These are phyloP conservation scores for Sycophila sp. DNA, from an alignment of 1,140 invertebrate genomes.

Conservation along the genomic window DNA sequence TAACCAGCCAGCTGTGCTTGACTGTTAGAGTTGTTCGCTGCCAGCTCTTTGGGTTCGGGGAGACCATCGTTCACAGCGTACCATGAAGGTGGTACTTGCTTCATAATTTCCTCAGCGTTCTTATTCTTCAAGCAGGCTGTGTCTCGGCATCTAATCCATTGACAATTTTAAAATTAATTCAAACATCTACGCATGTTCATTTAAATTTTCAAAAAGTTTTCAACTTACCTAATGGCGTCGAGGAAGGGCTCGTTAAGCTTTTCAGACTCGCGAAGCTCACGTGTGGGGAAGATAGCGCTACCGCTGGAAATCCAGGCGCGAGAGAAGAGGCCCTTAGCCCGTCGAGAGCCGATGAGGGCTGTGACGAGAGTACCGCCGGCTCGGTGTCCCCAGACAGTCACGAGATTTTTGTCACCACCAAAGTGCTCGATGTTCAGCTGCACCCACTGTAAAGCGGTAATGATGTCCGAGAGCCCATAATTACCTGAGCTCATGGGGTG, in stretches of 20 bases:
- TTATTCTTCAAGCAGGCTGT: slow-evolving; percentile 71
- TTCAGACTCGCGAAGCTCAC: slow-evolving; percentile 71
- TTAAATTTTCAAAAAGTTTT: too few relatives aligned
- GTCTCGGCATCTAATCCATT: slow-evolving; percentile 65
- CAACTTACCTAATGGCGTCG: slow-evolving; percentile 54
- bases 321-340: slow-evolving; percentile 72
- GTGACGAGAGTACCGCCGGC: slow-evolving; percentile 83
- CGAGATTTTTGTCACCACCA: slow-evolving; percentile 79
- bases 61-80: slow-evolving; percentile 69
- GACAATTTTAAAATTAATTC: too few relatives aligned
- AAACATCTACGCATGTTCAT: too few relatives aligned
- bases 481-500: slow-evolving; percentile 85
- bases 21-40: too few relatives aligned
- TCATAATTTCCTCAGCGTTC: slow-evolving; percentile 72
- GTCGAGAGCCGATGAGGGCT: slow-evolving; percentile 70
- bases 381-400: slow-evolving; percentile 83
- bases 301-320: slow-evolving; percentile 80
- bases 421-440: slow-evolving; percentile 83
- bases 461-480: slow-evolving; percentile 84
- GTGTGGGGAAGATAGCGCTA: slow-evolving; percentile 75
- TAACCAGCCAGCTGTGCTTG: slow-evolving; percentile 80
- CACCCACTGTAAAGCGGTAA: slow-evolving; percentile 82
- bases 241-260: slow-evolving; percentile 71
- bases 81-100: slow-evolving; percentile 77
- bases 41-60: slow-evolving; percentile 68